Evolutionary conservation across 1,140 invertebrate genomes (phyloP).

Genomic region (Microplitis mediator): DNA sequence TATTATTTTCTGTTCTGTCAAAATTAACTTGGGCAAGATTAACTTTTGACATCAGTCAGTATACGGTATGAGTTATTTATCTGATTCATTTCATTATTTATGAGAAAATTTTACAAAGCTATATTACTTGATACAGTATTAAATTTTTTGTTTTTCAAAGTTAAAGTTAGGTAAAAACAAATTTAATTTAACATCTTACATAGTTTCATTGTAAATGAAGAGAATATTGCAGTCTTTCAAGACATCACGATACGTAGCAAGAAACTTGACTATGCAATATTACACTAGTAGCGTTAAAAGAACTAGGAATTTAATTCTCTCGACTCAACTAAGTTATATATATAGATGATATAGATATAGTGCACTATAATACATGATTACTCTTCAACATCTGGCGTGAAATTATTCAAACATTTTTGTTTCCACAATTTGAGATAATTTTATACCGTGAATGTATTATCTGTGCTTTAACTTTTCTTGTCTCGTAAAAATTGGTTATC

Average conservation of each 20-base stretch:
- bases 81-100: no score
- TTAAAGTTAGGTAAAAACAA: slow-evolving; percentile 20
- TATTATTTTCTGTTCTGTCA: slow-evolving; percentile 1
- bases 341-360: background rate
- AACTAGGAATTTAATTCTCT: slow-evolving; percentile 21
- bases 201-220: background rate
- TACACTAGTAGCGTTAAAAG: slow-evolving; percentile 11
- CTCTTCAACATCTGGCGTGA: slow-evolving; percentile 16
- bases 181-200: background rate
- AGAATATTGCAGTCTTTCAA: slow-evolving; percentile 3
- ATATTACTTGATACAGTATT: no score
- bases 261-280: slow-evolving; percentile 1
- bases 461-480: no score
- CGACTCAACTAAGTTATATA: slow-evolving; percentile 15
- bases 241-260: background rate
- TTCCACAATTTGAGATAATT: no score
- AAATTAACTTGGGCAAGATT: background rate
- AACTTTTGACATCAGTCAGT: slow-evolving; percentile 3
- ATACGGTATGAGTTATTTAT: no score
- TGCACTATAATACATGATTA: background rate
- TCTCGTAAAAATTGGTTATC: no score
- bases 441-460: no score
- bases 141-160: slow-evolving; percentile 4
- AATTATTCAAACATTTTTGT: slow-evolving; percentile 1
- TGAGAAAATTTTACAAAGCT: no score